Conservation (phyloP, 2,797 vertebrate genomes). For the Chiroxiphia lanceolata region DNA sequence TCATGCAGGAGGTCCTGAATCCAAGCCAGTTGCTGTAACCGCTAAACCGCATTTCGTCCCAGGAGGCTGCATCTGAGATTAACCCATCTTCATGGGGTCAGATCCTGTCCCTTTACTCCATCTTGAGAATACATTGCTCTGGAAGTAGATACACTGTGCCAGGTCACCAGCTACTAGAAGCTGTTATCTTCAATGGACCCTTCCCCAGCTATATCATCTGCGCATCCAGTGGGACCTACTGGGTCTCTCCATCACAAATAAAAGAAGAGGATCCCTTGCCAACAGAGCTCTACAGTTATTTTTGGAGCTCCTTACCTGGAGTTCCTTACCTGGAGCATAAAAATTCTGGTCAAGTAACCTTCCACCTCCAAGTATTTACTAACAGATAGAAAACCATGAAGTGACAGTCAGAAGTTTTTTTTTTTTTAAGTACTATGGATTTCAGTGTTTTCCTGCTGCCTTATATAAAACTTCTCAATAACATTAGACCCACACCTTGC, state of each 20-base stretch:
- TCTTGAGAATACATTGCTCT: not conserved
- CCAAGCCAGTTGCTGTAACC: conserved; percentile 36
- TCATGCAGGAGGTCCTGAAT: conserved; percentile 54
- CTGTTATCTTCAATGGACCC: not conserved
- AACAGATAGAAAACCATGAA: conserved; percentile 51
- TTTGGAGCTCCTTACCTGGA: conserved; percentile 7
- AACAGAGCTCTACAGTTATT: not conserved
- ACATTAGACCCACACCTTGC: conserved; percentile 55
- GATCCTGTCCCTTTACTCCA: conserved; percentile 6
- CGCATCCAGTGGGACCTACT: not conserved
- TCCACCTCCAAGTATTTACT: conserved; percentile 16
- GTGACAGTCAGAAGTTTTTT: conserved; percentile 45
- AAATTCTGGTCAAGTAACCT: not conserved
- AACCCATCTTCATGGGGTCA: not conserved
- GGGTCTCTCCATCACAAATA: not conserved
- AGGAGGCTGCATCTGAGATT: not conserved
- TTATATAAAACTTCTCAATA: conserved; percentile 40
- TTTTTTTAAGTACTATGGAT: conserved; percentile 41
- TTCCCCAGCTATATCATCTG: not conserved
- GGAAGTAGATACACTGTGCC: not conserved
- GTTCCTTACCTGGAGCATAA: not conserved
- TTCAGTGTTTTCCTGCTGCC: conserved; percentile 63
- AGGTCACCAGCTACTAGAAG: not conserved
- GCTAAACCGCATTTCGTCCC: conserved; percentile 17
- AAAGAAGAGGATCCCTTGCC: not conserved